Percentiles rank a stretch among this genome's conserved stretches.
These are phyloP conservation scores for Hippocampus zosterae DNA, from an alignment of 2,113 vertebrate species.

Conservation along the genomic window DNA sequence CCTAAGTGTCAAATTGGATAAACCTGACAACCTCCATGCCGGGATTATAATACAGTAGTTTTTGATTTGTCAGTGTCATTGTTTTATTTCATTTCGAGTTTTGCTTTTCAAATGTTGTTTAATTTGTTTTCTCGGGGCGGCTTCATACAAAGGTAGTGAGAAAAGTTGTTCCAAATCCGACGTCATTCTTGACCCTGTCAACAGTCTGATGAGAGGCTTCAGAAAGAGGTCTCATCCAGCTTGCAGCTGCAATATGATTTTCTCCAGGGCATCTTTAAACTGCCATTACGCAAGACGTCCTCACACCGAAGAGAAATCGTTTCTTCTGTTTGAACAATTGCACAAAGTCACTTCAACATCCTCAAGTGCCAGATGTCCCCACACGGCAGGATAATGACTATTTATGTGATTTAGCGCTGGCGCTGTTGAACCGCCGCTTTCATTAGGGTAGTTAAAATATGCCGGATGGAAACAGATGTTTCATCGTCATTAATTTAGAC, in stretches of 20 bases:
- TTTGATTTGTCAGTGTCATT: no score
- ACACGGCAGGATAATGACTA: neutral
- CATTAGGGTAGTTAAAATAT: conserved; percentile 8
- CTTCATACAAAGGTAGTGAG: no score
- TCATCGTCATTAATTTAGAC: neutral
- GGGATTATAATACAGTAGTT: no score
- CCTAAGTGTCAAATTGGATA: no score
- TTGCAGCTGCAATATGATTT: conserved; percentile 38
- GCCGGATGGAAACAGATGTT: conserved; percentile 12
- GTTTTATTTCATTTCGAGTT: no score
- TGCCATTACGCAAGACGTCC: conserved; percentile 23
- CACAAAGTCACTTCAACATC: conserved; percentile 39
- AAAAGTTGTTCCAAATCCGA: no score
- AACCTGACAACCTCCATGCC: no score
- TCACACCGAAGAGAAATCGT: conserved; percentile 3
- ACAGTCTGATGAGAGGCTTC: conserved; percentile 7
- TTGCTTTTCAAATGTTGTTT: no score
- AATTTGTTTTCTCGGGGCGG: no score
- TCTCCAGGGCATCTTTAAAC: conserved; percentile 32
- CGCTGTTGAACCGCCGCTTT: conserved; percentile 12
- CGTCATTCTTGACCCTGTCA: neutral
- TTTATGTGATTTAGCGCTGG: conserved; percentile 7
- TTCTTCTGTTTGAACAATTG: conserved; percentile 28
- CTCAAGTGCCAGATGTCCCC: conserved; percentile 34
- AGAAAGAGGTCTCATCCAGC: conserved; percentile 15